Evolutionary conservation across 1,140 invertebrate genomes (phyloP), one percentile per base, ranked within the genome.

Genomic region (Diabrotica undecimpunctata): DNA sequence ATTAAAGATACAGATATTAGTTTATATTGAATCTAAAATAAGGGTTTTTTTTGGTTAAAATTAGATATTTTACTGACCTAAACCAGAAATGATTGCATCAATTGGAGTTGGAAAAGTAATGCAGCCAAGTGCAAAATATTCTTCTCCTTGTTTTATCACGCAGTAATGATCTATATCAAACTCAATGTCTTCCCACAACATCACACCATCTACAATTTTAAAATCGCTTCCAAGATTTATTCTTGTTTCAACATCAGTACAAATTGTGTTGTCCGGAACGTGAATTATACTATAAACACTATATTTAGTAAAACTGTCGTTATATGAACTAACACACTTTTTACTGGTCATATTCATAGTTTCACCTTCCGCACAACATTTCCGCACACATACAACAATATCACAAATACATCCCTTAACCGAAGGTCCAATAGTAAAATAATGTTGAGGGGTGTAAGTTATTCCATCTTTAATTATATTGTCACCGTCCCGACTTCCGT

Each of bases 371-470:
- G 8, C 8, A 56, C 71, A 72, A 65, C 71, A 72, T 60, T 68
- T 68, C 36, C 64, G 52, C 5, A 70, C n/a, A 56, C 71, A 72
- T 5, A 57, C 35, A 35, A 46, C 64, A 9, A 69, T 50, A 10
- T 67, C 53, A 55, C 71, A 72, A 39, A 69, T 57, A 50, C 71
- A 72, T 5, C 71, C 71, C n/a, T 39, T 46, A 11, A 61, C 64
- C 6, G 41, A 38, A 10, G 10, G 36, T 7, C 57, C 54, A 35
- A 65, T 37, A 6, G 14, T 36, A 39, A 60, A 70, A 52, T 72
- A 70, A 57, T 69, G 39, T 6, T 46, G 53, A 52, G 58, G 51
- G 5, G 58, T 59, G 56, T 65, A 72, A 9, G 35, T 58, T 7
- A 70, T 9, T 25, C 53, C 56, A 53, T 72, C 62, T 57, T 66